Evolutionary conservation across 2,797 vertebrate genomes (phyloP).

Genomic region (Nannoperca australis): DNA sequence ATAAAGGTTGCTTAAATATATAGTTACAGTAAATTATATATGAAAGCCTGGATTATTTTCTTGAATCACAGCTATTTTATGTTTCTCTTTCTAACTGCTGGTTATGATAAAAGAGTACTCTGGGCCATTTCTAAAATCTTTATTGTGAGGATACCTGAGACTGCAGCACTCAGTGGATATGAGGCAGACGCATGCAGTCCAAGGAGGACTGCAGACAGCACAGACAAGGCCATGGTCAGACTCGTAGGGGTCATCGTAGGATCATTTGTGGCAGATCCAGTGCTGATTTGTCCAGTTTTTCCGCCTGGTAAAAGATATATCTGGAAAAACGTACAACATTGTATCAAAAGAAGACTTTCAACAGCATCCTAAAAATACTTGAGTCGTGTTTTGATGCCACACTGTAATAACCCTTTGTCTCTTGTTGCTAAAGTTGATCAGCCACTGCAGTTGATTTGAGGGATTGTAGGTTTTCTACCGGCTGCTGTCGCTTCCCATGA

Average conservation of each 20-base stretch:
- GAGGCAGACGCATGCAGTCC: slow-evolving; percentile 53
- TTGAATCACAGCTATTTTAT: background rate
- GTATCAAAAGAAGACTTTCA: background rate
- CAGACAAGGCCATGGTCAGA: slow-evolving; percentile 35
- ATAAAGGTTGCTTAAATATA: background rate
- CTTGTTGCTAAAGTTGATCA: slow-evolving; percentile 29
- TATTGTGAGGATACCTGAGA: background rate
- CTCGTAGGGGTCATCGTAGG: background rate
- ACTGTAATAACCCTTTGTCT: background rate
- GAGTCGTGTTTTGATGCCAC: background rate
- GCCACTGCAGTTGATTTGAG: slow-evolving; percentile 16
- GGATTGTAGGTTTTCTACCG: slow-evolving; percentile 18
- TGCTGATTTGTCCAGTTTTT: background rate
- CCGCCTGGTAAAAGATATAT: slow-evolving; percentile 36
- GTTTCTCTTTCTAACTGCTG: background rate
- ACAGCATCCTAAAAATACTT: background rate
- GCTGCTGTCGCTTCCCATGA: background rate
- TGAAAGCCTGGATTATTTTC: slow-evolving; percentile 9
- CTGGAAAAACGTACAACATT: slow-evolving; percentile 23
- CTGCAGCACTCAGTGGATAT: background rate
- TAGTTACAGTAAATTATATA: slow-evolving; percentile 1
- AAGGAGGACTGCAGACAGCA: slow-evolving; percentile 16
- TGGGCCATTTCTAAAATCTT: background rate
- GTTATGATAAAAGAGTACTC: background rate
- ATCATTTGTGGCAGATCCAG: background rate